These are phyloP conservation scores for Volucella inanis DNA, from an alignment of 2,888 invertebrate genomes.

Conservation along the genomic window DNA sequence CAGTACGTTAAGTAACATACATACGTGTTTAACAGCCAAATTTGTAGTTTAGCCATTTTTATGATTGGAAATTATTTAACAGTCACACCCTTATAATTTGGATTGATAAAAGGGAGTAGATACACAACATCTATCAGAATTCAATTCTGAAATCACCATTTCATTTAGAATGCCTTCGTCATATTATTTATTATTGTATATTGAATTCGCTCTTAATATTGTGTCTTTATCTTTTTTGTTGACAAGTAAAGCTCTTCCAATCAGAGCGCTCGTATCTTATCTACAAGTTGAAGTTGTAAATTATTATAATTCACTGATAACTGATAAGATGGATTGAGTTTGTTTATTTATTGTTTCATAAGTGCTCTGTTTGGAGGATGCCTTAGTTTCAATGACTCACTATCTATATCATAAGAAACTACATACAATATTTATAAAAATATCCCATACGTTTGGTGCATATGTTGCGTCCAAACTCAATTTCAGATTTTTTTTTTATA, in stretches of 20 bases:
- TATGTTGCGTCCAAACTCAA: constrained; percentile 3
- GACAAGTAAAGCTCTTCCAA: constrained; percentile 32
- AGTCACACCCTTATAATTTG: too few species aligned
- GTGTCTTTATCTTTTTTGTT: neutral
- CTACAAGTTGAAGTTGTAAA: constrained; percentile 43
- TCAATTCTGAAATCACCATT: neutral
- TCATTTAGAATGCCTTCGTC: neutral
- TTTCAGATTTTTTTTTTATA: constrained; percentile 5
- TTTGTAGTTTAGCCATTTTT: too few species aligned
- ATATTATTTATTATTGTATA: too few species aligned
- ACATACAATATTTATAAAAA: constrained; percentile 49
- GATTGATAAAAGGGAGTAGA: too few species aligned
- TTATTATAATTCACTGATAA: constrained; percentile 41
- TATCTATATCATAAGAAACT: constrained; percentile 15
- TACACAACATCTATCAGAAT: too few species aligned
- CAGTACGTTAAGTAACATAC: too few species aligned
- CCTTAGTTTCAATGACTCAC: constrained; percentile 11
- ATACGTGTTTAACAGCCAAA: too few species aligned
- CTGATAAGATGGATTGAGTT: constrained; percentile 9
- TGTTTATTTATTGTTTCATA: neutral
- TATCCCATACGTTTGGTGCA: neutral
- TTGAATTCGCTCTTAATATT: neutral
- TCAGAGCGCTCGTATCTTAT: constrained; percentile 23
- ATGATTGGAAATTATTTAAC: too few species aligned
- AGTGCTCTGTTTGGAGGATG: neutral